A percentile compares a stretch with the other conserved stretches of the same genome.
Evolutionary conservation across 2,888 invertebrate genomes (phyloP).

Genomic region (Lagria hirta): DNA sequence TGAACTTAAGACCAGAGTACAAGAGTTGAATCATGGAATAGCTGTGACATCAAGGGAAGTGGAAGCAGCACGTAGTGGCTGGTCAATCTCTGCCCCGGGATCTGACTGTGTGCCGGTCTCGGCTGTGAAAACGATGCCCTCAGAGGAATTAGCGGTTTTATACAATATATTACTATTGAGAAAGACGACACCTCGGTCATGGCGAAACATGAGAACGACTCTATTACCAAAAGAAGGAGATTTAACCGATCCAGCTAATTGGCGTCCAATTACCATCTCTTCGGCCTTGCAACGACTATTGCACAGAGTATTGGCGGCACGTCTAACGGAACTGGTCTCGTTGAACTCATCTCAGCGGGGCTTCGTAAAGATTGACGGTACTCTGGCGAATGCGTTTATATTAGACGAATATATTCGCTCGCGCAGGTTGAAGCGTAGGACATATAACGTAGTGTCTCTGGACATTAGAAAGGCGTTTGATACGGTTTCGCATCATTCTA

Average conservation of each 20-base stretch:
- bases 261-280: constrained; percentile 41
- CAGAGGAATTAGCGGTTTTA: constrained; percentile 7
- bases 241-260: constrained; percentile 28
- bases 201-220: constrained; percentile 22
- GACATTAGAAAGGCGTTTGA: constrained; percentile 35
- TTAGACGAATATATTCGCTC: no score
- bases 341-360: no score
- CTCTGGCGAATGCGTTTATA: no score
- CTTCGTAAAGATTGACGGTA: no score
- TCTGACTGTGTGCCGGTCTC: constrained; percentile 1
- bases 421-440: no score
- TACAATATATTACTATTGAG: constrained; percentile 27
- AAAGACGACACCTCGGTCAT: constrained; percentile 18
- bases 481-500: constrained; percentile 29
- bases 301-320: constrained; percentile 32
- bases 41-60: constrained; percentile 7
- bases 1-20: neutral
- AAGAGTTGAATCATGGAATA: neutral
- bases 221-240: constrained; percentile 32
- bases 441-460: constrained; percentile 22
- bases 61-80: neutral
- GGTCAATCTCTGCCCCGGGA: constrained; percentile 5
- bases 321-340: constrained; percentile 9
- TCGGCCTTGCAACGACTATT: constrained; percentile 35
- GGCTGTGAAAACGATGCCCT: neutral